phyloP scores from a whole-genome alignment of 2,888 invertebrate genomes.

The Chrysodeixis includens region DNA sequence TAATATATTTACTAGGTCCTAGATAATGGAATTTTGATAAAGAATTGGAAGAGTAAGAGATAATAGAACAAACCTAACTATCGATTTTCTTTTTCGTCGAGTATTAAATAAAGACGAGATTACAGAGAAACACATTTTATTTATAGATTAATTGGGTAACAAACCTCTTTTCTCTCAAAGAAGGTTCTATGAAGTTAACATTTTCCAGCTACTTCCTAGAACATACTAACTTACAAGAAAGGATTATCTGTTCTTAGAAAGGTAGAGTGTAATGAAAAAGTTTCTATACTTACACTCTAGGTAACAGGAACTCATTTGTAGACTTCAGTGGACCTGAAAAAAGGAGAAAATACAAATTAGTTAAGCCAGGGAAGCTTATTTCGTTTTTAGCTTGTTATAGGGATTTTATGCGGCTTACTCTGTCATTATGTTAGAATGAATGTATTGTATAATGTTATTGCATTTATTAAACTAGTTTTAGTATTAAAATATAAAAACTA shows the following conservation, averaged over 20 bases:
- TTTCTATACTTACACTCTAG: slow-evolving; percentile 75
- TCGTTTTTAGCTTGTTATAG: too few species aligned
- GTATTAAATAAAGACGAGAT: neutral
- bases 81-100: neutral
- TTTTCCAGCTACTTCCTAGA: neutral
- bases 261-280: slow-evolving; percentile 11
- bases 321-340: slow-evolving; percentile 68
- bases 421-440: too few species aligned
- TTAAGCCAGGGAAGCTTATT: neutral
- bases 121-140: neutral
- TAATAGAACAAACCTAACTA: neutral
- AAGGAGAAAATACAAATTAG: slow-evolving; percentile 47
- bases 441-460: too few species aligned
- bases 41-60: neutral
- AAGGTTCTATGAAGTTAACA: too few species aligned
- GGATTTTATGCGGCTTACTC: neutral
- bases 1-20: too few species aligned
- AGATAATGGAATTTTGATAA: neutral
- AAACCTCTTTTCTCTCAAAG: neutral
- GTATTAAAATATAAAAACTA: too few species aligned
- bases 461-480: too few species aligned
- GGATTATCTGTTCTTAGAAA: slow-evolving; percentile 1
- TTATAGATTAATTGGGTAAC: neutral
- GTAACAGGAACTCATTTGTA: slow-evolving; percentile 77
- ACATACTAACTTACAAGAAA: neutral